Conservation (phyloP, 64 coral and sea anemone genomes). For the Cladopsammia gracilis region DNA sequence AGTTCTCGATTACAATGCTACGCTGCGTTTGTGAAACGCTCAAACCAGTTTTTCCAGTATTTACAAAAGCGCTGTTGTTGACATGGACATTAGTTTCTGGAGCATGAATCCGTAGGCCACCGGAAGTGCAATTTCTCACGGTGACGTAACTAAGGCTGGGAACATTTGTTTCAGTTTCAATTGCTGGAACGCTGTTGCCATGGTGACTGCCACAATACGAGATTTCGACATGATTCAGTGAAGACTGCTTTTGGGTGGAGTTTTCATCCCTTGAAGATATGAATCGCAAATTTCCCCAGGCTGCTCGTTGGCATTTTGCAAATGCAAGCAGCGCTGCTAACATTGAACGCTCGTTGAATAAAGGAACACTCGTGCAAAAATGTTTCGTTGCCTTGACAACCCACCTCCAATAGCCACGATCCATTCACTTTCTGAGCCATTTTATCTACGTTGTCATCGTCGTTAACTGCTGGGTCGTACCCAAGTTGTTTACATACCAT, state of each 20-base stretch:
- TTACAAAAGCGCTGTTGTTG: constrained; percentile 18
- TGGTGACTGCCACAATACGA: constrained; percentile 63
- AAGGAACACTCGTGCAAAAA: constrained; percentile 35
- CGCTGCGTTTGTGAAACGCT: constrained; percentile 10
- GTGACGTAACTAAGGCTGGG: constrained; percentile 52
- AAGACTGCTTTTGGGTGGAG: neutral
- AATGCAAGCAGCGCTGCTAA: neutral
- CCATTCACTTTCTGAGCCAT: neutral
- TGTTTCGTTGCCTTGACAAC: constrained; percentile 80
- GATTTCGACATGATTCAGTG: constrained; percentile 63
- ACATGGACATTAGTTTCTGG: constrained; percentile 21
- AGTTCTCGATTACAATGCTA: constrained; percentile 24
- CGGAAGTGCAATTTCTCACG: constrained; percentile 63
- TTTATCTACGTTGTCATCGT: neutral
- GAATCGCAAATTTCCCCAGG: constrained; percentile 83
- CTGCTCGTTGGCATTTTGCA: constrained; percentile 17
- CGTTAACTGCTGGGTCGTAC: neutral
- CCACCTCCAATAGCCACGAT: constrained; percentile 16
- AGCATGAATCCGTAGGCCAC: constrained; percentile 28
- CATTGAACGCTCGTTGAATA: neutral
- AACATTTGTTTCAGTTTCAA: constrained; percentile 31
- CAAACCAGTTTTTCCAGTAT: constrained; percentile 42
- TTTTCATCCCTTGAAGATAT: constrained; percentile 15
- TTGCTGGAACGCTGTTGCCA: constrained; percentile 25
- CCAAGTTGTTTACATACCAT: constrained; percentile 79